Evolutionary conservation across 2,113 vertebrate genomes (phyloP).

Genomic region (Entelurus aequoreus): DNA sequence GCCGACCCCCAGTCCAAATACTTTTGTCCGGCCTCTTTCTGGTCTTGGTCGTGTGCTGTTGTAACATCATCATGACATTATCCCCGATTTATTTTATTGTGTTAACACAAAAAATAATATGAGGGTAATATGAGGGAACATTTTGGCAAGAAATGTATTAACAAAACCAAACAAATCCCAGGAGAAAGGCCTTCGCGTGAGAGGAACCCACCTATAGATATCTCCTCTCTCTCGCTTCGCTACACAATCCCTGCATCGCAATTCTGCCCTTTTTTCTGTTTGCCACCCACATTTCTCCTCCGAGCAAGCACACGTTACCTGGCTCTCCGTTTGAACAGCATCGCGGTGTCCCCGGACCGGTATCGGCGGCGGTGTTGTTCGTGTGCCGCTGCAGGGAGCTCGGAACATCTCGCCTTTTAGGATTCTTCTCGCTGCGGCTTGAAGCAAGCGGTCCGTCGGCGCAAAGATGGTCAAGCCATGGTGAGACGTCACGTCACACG

Average conservation of each 20-base stretch:
- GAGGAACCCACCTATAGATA: slow-evolving; percentile 11
- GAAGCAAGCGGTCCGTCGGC: slow-evolving; percentile 26
- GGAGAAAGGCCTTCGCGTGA: slow-evolving; percentile 9
- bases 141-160: too few relatives aligned
- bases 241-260: slow-evolving; percentile 1
- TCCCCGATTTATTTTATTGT: too few relatives aligned
- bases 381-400: slow-evolving; percentile 43
- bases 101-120: too few relatives aligned
- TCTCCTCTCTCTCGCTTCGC: background rate
- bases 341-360: slow-evolving; percentile 58
- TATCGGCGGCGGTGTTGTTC: slow-evolving; percentile 37
- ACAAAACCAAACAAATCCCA: too few relatives aligned
- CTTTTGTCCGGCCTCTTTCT: too few relatives aligned
- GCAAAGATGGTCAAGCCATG: slow-evolving; percentile 24
- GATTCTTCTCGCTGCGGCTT: slow-evolving; percentile 17
- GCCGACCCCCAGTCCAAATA: too few relatives aligned
- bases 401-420: slow-evolving; percentile 65
- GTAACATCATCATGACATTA: too few relatives aligned
- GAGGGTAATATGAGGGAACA: background rate
- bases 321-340: slow-evolving; percentile 71
- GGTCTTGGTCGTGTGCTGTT: too few relatives aligned
- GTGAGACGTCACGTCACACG: background rate
- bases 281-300: background rate
- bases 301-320: slow-evolving; percentile 52
- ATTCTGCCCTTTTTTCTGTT: background rate